Conservation (phyloP, 2,888 invertebrate genomes). For the Euphydryas editha region DNA sequence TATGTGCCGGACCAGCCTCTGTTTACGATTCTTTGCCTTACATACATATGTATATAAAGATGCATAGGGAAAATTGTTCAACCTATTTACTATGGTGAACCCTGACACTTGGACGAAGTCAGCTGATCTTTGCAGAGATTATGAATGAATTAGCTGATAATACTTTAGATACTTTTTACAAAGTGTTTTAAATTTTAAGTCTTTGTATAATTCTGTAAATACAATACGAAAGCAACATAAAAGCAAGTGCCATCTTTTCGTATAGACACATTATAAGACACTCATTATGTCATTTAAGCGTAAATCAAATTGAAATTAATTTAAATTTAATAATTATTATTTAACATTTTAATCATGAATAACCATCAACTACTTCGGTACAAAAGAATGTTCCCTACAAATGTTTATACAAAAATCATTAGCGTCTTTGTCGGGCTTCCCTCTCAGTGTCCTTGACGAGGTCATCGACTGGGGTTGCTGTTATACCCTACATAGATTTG, state of each 20-base stretch:
- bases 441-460: slow-evolving; percentile 49
- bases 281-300: not conserved
- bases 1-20: slow-evolving; percentile 54
- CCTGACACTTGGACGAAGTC: slow-evolving; percentile 1
- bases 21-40: slow-evolving; percentile 36
- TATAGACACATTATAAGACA: slow-evolving; percentile 1
- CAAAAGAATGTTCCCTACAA: slow-evolving; percentile 6
- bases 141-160: too few relatives aligned
- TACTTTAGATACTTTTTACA: too few relatives aligned
- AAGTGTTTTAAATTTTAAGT: not conserved
- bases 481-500: slow-evolving; percentile 50
- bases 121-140: slow-evolving; percentile 18
- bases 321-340: too few relatives aligned
- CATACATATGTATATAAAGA: slow-evolving; percentile 22
- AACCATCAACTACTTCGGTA: not conserved
- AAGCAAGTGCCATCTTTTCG: not conserved
- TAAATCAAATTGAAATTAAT: slow-evolving; percentile 1
- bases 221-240: too few relatives aligned
- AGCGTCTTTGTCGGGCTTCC: slow-evolving; percentile 59
- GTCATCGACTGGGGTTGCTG: slow-evolving; percentile 64
- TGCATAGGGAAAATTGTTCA: slow-evolving; percentile 26
- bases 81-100: slow-evolving; percentile 16
- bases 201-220: too few relatives aligned
- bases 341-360: not conserved
- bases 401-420: slow-evolving; percentile 26